A percentile compares a stretch with the other conserved stretches of the same genome.
These are phyloP conservation scores for Wiebesia pumilae DNA, from an alignment of 1,140 invertebrate genomes.

Conservation along the genomic window DNA sequence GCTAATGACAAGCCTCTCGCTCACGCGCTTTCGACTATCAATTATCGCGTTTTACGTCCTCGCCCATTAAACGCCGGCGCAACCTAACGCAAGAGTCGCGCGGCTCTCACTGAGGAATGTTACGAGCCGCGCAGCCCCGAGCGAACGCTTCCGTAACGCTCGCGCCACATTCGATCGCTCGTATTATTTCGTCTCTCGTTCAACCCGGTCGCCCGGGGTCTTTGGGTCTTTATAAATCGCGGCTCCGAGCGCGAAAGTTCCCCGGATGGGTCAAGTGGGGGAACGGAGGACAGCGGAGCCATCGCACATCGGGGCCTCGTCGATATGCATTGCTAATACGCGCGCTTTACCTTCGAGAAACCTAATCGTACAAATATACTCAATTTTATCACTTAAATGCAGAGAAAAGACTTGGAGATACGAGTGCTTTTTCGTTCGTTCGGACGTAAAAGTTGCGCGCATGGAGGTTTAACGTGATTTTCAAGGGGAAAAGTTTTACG, in stretches of 20 bases:
- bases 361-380: background rate
- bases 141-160: conserved; percentile 21
- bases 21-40: conserved; percentile 59
- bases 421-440: too few species aligned
- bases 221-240: background rate
- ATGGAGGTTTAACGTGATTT: background rate
- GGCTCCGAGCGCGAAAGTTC: background rate
- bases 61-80: conserved; percentile 43
- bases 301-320: too few species aligned
- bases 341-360: too few species aligned
- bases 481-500: background rate
- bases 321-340: too few species aligned
- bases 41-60: conserved; percentile 64
- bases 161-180: background rate
- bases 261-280: background rate
- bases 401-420: background rate
- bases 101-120: conserved; percentile 18
- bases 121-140: conserved; percentile 26
- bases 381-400: background rate
- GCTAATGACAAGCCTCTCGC: conserved; percentile 62
- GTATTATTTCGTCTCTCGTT: background rate
- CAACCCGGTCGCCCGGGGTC: too few species aligned
- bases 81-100: background rate
- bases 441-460: too few species aligned
- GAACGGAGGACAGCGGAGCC: too few species aligned